Percentiles rank a stretch among this genome's conserved stretches.
Evolutionary conservation across 2,888 invertebrate species (phyloP).

Genomic region (Apotomis betuletana): DNA sequence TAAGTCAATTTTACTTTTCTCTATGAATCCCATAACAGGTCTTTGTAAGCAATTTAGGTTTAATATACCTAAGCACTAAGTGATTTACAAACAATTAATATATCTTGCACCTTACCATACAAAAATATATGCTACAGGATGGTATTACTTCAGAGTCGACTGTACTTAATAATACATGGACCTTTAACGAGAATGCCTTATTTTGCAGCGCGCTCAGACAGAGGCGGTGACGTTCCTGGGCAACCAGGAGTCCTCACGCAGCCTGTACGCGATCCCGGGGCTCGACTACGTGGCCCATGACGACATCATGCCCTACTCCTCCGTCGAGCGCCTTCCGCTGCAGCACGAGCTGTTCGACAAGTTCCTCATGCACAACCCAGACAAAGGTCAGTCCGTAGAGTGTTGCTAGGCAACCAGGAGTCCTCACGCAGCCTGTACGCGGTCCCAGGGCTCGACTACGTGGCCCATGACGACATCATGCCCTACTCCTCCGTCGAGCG

Average conservation of each 20-base stretch:
- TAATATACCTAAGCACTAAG: too few species aligned
- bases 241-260: constrained; percentile 97
- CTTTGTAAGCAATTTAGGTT: too few species aligned
- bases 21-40: too few species aligned
- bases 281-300: constrained; percentile 99
- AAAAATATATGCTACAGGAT: too few species aligned
- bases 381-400: constrained; percentile 85
- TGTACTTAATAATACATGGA: too few species aligned
- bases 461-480: constrained; percentile 98
- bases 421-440: constrained; percentile 97
- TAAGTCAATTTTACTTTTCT: too few species aligned
- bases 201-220: constrained; percentile 94
- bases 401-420: constrained; percentile 98
- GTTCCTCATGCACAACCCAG: constrained; percentile 91
- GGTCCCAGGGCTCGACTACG: constrained; percentile 98
- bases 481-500: constrained; percentile 96
- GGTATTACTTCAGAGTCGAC: too few species aligned
- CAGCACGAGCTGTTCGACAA: constrained; percentile 98
- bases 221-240: constrained; percentile 99
- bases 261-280: constrained; percentile 97
- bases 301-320: constrained; percentile 97
- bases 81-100: too few species aligned
- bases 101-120: too few species aligned
- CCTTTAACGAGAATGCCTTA: neutral
- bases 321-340: constrained; percentile 93